Base-by-base conservation (phyloP, 2,113 vertebrate species). In the Muntiacus reevesi region DNA sequence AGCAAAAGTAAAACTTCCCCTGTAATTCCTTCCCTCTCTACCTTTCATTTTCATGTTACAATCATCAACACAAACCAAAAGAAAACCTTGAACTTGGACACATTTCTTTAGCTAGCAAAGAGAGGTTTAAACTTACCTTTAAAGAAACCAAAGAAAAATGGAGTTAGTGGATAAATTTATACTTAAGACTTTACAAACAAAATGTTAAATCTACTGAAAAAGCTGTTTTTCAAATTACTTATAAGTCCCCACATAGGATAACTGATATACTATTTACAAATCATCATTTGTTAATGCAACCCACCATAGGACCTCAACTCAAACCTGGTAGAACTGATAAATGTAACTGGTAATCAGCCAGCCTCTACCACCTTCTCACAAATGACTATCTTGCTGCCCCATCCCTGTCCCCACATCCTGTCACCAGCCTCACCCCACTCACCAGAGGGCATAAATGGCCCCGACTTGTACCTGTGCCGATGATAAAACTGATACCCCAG, bases 61-160 rank as follows among this genome's bases (percentile, higher is more conserved):
- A 57, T 83, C 33, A 60, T 87, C 23, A 83, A 54, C 23, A 96
- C n/a, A 89, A 62, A 40, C 8, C 91, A 90, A 8, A 89, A n/a
- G 40, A 67, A 95, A 74, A 81, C 19, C 55, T 0, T 60, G 36
- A 55, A 81, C 21, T 27, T 15, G n/a, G 43, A 60, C 54, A 86
- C 50, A 74, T n/a, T 79, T 71, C 25, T 84, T 88, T 40, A 45
- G 14, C 74, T 64, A 28, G 16, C 57, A 45, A 76, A 71, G 23
- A 71, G 19, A 90, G 7, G 57, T 50, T 50, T 83, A 89, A 76
- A 43, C 23, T 27, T 43, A 36, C 30, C 43, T 96, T 89, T 74
- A 78, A 71, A 85, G 25, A 97, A 92, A 84, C 17, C 92, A 23
- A 90, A 95, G n/a, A 94, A 87, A 91, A 27, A 89, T 50, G 7